Conservation (phyloP, 1,140 invertebrate genomes). For the Condylostylus longicornis region DNA sequence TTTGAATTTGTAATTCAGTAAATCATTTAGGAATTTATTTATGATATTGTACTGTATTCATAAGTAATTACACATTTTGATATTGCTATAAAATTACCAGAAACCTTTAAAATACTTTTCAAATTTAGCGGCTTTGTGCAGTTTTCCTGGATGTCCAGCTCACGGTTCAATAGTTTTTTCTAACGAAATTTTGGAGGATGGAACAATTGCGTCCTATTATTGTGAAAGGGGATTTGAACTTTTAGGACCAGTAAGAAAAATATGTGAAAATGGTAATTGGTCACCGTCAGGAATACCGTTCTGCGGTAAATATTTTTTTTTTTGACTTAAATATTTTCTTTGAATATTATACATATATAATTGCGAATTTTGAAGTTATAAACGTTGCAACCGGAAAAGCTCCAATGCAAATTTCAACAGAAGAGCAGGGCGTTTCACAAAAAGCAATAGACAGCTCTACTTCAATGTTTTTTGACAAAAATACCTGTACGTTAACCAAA, state of each 20-base stretch:
- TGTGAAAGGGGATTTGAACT: constrained; percentile 86
- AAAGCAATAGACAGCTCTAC: constrained; percentile 84
- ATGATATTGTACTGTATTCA: too few relatives aligned
- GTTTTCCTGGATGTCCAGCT: constrained; percentile 84
- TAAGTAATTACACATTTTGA: too few relatives aligned
- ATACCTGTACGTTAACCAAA: constrained; percentile 78
- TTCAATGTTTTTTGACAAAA: constrained; percentile 59
- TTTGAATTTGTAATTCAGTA: too few relatives aligned
- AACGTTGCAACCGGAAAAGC: constrained; percentile 91
- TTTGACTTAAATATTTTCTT: too few relatives aligned
- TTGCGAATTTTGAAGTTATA: constrained; percentile 71
- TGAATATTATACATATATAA: too few relatives aligned
- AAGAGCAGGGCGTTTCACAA: constrained; percentile 71
- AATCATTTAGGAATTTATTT: too few relatives aligned
- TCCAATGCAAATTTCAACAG: constrained; percentile 81
- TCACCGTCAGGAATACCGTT: constrained; percentile 83
- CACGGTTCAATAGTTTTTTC: constrained; percentile 70
- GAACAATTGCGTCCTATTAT: constrained; percentile 66
- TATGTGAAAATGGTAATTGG: constrained; percentile 72
- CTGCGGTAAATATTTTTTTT: constrained; percentile 60
- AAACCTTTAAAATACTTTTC: too few relatives aligned
- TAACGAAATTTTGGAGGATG: constrained; percentile 44
- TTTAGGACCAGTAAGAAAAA: constrained; percentile 63
- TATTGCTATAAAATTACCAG: too few relatives aligned
- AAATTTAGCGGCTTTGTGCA: too few relatives aligned